Evolutionary conservation across 2,797 vertebrate species (phyloP).

Genomic region (Enoplosus armatus): DNA sequence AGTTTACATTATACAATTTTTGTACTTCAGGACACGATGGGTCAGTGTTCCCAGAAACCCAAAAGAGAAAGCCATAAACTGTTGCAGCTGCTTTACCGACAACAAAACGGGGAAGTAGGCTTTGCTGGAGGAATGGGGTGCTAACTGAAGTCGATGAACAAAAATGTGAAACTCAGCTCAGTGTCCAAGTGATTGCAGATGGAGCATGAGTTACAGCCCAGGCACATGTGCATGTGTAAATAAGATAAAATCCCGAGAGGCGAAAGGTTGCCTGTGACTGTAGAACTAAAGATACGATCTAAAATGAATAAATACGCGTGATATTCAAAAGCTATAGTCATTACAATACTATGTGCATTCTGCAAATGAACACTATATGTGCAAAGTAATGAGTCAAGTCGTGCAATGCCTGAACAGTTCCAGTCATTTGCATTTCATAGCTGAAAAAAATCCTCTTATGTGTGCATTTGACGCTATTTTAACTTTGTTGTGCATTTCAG

Average conservation of each 20-base stretch:
- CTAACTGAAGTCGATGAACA: background rate
- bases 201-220: background rate
- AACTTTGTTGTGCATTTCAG: too few species aligned
- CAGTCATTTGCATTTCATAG: background rate
- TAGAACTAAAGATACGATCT: too few species aligned
- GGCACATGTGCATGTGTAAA: background rate
- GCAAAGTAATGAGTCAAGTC: background rate
- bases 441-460: rapidly evolving
- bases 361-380: background rate
- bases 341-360: background rate
- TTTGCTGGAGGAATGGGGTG: background rate
- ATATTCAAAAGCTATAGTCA: too few species aligned
- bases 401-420: too few species aligned
- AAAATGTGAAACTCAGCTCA: background rate
- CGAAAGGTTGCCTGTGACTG: too few species aligned
- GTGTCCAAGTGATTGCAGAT: background rate
- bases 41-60: too few species aligned
- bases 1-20: background rate
- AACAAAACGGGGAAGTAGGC: background rate
- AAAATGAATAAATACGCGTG: too few species aligned
- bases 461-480: background rate
- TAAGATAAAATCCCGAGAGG: too few species aligned
- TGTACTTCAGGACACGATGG: background rate
- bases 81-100: background rate
- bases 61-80: background rate